Conservation (phyloP, 2,888 invertebrate genomes). For the Troides helena region DNA sequence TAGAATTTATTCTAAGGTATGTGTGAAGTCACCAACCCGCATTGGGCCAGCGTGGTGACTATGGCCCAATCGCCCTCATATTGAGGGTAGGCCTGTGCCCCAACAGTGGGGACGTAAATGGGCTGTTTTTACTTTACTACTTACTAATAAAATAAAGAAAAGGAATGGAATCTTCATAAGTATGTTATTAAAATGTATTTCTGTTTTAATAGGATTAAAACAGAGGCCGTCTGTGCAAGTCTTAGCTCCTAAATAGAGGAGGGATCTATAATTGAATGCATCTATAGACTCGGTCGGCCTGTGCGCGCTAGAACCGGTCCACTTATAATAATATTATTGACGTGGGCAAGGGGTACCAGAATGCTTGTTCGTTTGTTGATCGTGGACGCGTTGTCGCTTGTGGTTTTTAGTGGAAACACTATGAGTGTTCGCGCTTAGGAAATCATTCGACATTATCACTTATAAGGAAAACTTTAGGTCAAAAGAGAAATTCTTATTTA, state of each 20-base stretch:
- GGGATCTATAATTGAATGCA: conserved; percentile 49
- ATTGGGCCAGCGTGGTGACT: no score
- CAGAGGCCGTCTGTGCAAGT: conserved; percentile 12
- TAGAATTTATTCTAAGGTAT: no score
- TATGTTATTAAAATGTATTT: background rate
- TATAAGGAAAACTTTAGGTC: conserved; percentile 1
- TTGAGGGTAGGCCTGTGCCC: no score
- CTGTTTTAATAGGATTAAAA: conserved; percentile 1
- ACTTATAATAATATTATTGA: conserved; percentile 70
- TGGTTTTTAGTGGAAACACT: conserved; percentile 45
- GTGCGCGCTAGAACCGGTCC: conserved; percentile 64
- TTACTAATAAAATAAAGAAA: background rate
- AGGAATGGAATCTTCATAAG: background rate
- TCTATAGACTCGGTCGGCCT: conserved; percentile 50
- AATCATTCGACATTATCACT: background rate
- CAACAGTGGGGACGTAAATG: no score
- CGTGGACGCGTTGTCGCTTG: conserved; percentile 32
- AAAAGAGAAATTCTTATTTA: background rate
- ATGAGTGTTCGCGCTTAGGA: conserved; percentile 32
- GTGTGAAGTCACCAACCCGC: no score
- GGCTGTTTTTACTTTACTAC: no score
- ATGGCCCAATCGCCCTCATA: no score
- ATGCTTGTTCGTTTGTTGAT: conserved; percentile 32
- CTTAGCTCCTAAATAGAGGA: conserved; percentile 22
- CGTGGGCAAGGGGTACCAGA: conserved; percentile 46